phyloP scores from a whole-genome alignment of 2,888 invertebrate genomes.

The Cataglyphis cursor region DNA sequence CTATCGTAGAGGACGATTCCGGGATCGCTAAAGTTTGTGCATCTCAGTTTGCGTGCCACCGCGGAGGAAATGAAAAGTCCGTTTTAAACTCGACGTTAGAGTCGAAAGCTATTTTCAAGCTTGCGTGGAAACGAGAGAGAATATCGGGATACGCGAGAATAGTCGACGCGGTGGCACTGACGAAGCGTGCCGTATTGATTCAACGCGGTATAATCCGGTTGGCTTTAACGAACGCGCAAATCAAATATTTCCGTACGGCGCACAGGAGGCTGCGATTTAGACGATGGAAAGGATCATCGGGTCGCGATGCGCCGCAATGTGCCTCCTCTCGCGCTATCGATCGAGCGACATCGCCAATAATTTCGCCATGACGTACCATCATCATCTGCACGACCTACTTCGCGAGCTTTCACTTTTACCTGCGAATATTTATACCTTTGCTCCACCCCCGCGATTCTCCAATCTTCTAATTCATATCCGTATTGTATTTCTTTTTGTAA shows the following conservation, averaged over 20 bases:
- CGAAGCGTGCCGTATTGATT: constrained; percentile 68
- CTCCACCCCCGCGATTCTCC: constrained; percentile 20
- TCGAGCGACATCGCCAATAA: constrained; percentile 37
- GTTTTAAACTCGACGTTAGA: constrained; percentile 40
- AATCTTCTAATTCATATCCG: constrained; percentile 10
- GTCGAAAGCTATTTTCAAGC: constrained; percentile 42
- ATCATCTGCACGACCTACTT: constrained; percentile 49
- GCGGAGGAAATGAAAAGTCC: constrained; percentile 42
- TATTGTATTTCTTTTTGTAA: neutral
- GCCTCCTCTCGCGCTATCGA: constrained; percentile 46
- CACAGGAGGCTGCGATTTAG: constrained; percentile 40
- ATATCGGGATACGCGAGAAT: constrained; percentile 42
- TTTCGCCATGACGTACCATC: constrained; percentile 33
- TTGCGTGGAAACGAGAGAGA: constrained; percentile 49
- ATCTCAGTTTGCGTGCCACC: constrained; percentile 39
- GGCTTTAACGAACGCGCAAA: constrained; percentile 68
- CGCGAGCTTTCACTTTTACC: constrained; percentile 52
- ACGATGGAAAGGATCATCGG: constrained; percentile 24
- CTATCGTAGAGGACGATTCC: constrained; percentile 22
- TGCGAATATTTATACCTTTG: constrained; percentile 44
- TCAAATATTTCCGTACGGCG: constrained; percentile 57
- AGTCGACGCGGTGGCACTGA: constrained; percentile 61
- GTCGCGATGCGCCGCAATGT: constrained; percentile 22
- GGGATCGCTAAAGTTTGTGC: constrained; percentile 14
- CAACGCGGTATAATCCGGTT: constrained; percentile 64